Conservation (phyloP, 2,797 vertebrate genomes). For the Neostethus bicornis region DNA sequence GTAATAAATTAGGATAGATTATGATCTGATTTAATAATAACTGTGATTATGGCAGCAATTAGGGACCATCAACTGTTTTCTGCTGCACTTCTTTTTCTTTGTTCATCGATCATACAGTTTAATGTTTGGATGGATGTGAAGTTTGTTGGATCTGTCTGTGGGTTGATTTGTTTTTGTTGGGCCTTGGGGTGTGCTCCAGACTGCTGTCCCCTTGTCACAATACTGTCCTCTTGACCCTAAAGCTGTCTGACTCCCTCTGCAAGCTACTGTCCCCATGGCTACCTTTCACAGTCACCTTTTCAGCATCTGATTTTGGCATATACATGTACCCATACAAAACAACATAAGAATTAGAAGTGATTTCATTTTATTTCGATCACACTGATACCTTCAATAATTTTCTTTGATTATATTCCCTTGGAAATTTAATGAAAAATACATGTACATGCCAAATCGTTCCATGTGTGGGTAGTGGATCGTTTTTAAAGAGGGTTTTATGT, state of each 20-base stretch:
- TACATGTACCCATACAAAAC: constrained; percentile 61
- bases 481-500: constrained; percentile 61
- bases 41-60: constrained; percentile 29
- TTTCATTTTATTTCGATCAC: constrained; percentile 2
- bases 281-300: constrained; percentile 81
- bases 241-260: constrained; percentile 80
- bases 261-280: constrained; percentile 80
- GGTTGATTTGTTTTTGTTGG: constrained; percentile 66
- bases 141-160: constrained; percentile 39
- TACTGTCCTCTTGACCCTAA: constrained; percentile 78
- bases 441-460: constrained; percentile 78
- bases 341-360: not conserved
- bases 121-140: constrained; percentile 33
- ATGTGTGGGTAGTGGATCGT: constrained; percentile 67
- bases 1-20: too few relatives aligned
- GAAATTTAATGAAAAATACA: constrained; percentile 13
- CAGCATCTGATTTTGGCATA: constrained; percentile 80
- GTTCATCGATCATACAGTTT: constrained; percentile 12
- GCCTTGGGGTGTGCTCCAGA: constrained; percentile 80
- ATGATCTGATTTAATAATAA: constrained; percentile 32
- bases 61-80: constrained; percentile 21
- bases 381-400: not conserved
- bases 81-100: constrained; percentile 32
- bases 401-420: not conserved
- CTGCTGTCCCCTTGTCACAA: constrained; percentile 74